These are phyloP conservation scores for Dynastes tityus DNA, from an alignment of 2,888 invertebrate species.

Conservation along the genomic window DNA sequence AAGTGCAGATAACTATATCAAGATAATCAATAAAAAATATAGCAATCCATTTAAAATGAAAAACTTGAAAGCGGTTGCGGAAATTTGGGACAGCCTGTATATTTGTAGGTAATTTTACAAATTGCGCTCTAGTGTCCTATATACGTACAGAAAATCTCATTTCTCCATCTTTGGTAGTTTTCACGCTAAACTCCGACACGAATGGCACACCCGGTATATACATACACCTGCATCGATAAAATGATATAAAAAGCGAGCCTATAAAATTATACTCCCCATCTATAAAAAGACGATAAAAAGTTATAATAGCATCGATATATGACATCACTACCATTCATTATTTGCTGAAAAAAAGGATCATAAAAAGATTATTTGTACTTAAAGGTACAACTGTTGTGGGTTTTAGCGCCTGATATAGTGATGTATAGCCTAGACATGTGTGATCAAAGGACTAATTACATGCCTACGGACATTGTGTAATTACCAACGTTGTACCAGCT, in stretches of 20 bases:
- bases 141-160: no score
- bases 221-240: not conserved
- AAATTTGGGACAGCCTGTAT: no score
- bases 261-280: not conserved
- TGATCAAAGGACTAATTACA: constrained; percentile 32
- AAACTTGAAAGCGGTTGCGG: no score
- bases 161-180: not conserved
- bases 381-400: constrained; percentile 5
- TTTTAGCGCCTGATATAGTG: constrained; percentile 8
- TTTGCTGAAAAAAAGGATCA: not conserved
- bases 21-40: no score
- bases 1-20: no score
- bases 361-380: not conserved
- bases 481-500: not conserved
- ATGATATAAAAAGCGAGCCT: not conserved
- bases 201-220: not conserved
- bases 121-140: no score
- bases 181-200: no score
- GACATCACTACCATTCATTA: not conserved
- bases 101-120: no score
- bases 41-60: no score
- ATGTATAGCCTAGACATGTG: not conserved
- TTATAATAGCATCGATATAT: not conserved
- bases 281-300: not conserved
- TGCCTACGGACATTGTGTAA: constrained; percentile 10